These are phyloP conservation scores for Diploscapter pachys DNA, from an alignment of 1,140 invertebrate genomes.

Conservation along the genomic window DNA sequence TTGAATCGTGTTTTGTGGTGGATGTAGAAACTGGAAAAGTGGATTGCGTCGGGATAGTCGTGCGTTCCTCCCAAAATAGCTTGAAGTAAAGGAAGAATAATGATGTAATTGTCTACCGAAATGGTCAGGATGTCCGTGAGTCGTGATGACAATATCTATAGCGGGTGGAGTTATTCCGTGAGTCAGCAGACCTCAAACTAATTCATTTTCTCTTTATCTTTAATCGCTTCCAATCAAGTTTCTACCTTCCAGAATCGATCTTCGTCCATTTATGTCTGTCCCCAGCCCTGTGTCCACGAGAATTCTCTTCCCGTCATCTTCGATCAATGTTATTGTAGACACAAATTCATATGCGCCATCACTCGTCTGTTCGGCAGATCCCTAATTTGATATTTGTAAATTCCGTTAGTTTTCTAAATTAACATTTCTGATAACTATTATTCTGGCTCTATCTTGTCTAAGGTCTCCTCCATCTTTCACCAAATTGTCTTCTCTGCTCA, in stretches of 20 bases:
- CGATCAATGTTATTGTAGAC: constrained; percentile 53
- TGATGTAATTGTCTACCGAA: constrained; percentile 20
- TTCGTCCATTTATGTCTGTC: constrained; percentile 56
- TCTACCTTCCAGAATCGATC: constrained; percentile 45
- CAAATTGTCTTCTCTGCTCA: constrained; percentile 23
- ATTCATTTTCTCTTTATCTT: neutral
- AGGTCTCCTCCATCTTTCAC: constrained; percentile 25
- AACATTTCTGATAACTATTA: constrained; percentile 25
- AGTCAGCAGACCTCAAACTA: constrained; percentile 40
- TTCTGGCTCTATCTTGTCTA: constrained; percentile 6
- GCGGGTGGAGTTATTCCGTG: constrained; percentile 46
- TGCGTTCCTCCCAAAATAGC: constrained; percentile 37
- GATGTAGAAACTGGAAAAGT: constrained; percentile 32
- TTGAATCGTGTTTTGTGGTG: constrained; percentile 52
- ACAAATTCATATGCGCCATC: constrained; percentile 50
- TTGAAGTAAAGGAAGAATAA: too few relatives aligned
- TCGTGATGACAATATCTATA: constrained; percentile 52
- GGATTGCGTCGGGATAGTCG: constrained; percentile 49
- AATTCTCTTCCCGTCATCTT: constrained; percentile 49
- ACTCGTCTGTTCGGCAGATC: constrained; percentile 49
- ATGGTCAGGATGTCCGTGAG: constrained; percentile 55
- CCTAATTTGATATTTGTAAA: constrained; percentile 30
- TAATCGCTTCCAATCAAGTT: too few relatives aligned
- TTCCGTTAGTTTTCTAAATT: neutral
- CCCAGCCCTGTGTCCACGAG: constrained; percentile 52